Conservation (phyloP, 2,888 invertebrate species). For the Drosophila percnosoma region DNA sequence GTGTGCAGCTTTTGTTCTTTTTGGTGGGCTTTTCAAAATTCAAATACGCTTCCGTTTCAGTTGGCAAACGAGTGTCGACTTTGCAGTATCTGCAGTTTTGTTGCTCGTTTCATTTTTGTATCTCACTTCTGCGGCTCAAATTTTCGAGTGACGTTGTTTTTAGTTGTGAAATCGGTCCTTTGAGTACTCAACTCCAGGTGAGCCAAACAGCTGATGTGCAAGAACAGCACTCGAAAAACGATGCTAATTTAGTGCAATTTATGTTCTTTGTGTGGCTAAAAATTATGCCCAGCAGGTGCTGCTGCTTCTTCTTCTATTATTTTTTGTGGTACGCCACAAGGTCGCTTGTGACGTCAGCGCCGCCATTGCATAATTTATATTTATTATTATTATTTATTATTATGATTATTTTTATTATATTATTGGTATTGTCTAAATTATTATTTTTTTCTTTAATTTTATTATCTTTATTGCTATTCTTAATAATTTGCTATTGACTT, state of each 20-base stretch:
- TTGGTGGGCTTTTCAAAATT: slow-evolving; percentile 76
- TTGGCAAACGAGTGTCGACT: slow-evolving; percentile 82
- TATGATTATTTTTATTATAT: neutral
- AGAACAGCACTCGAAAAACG: slow-evolving; percentile 6
- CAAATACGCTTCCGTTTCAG: slow-evolving; percentile 80
- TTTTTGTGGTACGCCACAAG: slow-evolving; percentile 56
- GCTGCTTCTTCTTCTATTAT: neutral
- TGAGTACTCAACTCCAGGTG: slow-evolving; percentile 28
- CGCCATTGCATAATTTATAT: slow-evolving; percentile 63
- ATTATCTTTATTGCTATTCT: neutral
- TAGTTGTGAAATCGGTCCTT: slow-evolving; percentile 5
- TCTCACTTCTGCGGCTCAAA: slow-evolving; percentile 8
- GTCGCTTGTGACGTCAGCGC: slow-evolving; percentile 66
- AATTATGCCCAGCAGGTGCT: neutral
- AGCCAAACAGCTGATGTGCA: slow-evolving; percentile 39
- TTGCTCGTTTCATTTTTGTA: slow-evolving; percentile 23
- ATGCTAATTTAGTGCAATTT: slow-evolving; percentile 15
- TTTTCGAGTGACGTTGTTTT: slow-evolving; percentile 8
- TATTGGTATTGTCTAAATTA: neutral
- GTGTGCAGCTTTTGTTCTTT: slow-evolving; percentile 75
- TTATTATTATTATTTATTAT: neutral
- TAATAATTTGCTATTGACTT: slow-evolving; percentile 2
- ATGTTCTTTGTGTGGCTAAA: slow-evolving; percentile 8
- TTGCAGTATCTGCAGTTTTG: slow-evolving; percentile 74
- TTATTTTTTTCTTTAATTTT: too few species aligned